phyloP scores from a whole-genome alignment of 2,888 invertebrate genomes.

The Caradrina kadenii region DNA sequence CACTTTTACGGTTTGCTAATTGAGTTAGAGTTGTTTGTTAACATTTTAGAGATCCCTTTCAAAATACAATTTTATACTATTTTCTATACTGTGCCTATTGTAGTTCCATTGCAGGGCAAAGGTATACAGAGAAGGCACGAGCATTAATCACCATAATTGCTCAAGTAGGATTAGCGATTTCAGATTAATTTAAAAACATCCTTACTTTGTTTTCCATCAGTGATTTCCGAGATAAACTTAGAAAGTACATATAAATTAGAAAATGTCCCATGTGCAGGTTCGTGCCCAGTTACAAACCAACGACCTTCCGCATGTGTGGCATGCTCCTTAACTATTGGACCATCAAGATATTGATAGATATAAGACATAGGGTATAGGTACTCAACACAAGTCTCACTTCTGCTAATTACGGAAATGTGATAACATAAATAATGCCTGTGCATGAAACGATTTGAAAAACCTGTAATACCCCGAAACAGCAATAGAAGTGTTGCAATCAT shows the following conservation, averaged over 20 bases:
- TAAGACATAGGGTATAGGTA: slow-evolving; percentile 1
- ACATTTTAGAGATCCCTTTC: neutral
- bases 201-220: no score
- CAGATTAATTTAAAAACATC: no score
- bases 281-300: no score
- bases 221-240: no score
- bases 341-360: neutral
- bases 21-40: slow-evolving; percentile 34
- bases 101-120: no score
- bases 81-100: no score
- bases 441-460: neutral
- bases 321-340: neutral
- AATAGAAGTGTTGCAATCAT: slow-evolving; percentile 6
- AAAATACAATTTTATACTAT: neutral
- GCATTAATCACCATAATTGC: no score
- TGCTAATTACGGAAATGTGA: neutral
- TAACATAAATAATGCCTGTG: neutral
- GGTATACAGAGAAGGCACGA: no score
- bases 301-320: neutral
- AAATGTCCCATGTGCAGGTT: no score
- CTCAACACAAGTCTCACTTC: neutral
- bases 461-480: neutral
- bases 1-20: slow-evolving; percentile 34
- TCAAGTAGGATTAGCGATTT: no score
- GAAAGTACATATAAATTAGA: no score